phyloP scores from a whole-genome alignment of 1,140 invertebrate genomes.

The Octopus bimaculoides region DNA sequence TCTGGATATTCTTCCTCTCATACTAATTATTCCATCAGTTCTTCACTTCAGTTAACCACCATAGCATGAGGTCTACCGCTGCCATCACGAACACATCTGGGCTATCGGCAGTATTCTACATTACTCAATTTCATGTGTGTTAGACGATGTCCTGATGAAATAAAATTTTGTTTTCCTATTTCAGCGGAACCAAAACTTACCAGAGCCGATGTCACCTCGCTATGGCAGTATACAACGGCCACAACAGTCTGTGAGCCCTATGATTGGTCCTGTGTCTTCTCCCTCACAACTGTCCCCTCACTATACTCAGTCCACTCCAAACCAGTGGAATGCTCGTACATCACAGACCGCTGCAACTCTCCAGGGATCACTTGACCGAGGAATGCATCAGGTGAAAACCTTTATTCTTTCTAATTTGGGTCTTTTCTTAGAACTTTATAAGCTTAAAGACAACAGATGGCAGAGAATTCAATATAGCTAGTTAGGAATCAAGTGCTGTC shows the following conservation, averaged over 20 bases:
- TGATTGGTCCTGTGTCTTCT: slow-evolving; percentile 21
- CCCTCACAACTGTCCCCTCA: slow-evolving; percentile 43
- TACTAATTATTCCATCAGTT: too few species aligned
- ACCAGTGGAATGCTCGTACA: slow-evolving; percentile 33
- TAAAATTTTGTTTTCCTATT: slow-evolving; percentile 12
- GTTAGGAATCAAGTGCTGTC: too few species aligned
- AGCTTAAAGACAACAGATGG: neutral
- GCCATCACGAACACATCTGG: too few species aligned
- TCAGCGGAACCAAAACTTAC: slow-evolving; percentile 47
- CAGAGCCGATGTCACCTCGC: slow-evolving; percentile 50
- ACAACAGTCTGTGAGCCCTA: slow-evolving; percentile 27
- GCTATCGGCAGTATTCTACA: too few species aligned
- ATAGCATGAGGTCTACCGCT: too few species aligned
- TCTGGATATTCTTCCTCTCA: too few species aligned
- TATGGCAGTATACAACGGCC: slow-evolving; percentile 28
- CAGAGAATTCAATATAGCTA: too few species aligned
- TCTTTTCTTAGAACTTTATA: slow-evolving; percentile 24
- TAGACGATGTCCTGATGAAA: too few species aligned
- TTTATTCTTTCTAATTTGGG: slow-evolving; percentile 23
- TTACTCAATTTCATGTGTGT: too few species aligned
- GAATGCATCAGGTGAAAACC: slow-evolving; percentile 19
- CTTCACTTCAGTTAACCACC: too few species aligned
- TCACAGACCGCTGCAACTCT: slow-evolving; percentile 3
- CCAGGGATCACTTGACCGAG: neutral
- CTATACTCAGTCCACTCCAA: slow-evolving; percentile 33